A percentile compares a stretch with the other conserved stretches of the same genome.
Evolutionary conservation across 2,113 vertebrate genomes (phyloP).

Genomic region (Grallaria varia): DNA sequence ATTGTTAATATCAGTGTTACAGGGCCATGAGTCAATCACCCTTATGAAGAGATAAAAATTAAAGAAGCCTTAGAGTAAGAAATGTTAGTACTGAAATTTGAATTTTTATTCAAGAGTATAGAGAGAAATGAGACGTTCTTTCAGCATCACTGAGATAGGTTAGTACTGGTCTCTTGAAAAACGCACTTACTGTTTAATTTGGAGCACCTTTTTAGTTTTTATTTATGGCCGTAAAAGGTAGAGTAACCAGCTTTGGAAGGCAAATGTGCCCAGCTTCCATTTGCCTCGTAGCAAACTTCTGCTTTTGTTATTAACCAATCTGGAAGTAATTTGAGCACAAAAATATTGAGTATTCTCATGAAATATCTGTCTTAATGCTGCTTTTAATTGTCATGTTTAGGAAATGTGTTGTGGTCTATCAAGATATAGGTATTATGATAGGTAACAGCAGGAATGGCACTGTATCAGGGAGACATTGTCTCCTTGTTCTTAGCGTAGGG

Average conservation of each 20-base stretch:
- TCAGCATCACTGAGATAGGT: neutral
- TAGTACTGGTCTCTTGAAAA: neutral
- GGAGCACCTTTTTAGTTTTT: neutral
- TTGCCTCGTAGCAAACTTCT: neutral
- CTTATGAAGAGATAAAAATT: neutral
- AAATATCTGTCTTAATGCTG: neutral
- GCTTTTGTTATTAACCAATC: neutral
- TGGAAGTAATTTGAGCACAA: neutral
- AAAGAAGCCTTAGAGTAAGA: neutral
- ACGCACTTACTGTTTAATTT: neutral
- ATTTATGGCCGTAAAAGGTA: neutral
- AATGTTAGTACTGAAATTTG: neutral
- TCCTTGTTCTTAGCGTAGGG: neutral
- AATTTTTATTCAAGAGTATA: neutral
- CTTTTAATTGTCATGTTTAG: neutral
- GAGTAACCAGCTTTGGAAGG: neutral
- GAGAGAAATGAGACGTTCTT: neutral
- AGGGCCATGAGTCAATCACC: neutral
- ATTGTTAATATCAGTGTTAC: neutral
- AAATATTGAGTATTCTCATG: neutral
- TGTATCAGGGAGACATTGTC: neutral
- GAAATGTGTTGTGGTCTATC: neutral
- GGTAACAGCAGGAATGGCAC: neutral
- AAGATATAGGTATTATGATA: neutral
- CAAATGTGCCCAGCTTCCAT: neutral